Conservation (phyloP, 2,888 invertebrate genomes). For the Eledona agricola region DNA sequence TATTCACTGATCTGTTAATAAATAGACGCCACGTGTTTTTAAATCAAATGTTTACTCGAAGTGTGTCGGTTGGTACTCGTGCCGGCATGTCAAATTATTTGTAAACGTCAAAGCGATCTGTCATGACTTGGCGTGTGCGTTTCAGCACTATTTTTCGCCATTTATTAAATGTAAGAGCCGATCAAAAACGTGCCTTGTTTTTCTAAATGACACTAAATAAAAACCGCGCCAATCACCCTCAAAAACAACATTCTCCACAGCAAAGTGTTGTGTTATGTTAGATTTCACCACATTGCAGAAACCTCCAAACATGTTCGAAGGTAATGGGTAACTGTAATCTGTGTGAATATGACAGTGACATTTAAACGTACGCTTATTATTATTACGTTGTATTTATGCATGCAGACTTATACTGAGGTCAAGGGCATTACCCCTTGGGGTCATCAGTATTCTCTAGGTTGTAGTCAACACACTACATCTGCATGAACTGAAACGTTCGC, state of each 20-base stretch:
- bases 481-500: constrained; percentile 6
- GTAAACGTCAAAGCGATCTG: no score
- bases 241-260: constrained; percentile 12
- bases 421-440: constrained; percentile 21
- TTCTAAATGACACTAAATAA: constrained; percentile 28
- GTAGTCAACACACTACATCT: constrained; percentile 15
- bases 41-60: no score
- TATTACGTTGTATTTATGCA: constrained; percentile 4
- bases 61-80: no score
- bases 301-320: constrained; percentile 27
- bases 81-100: constrained; percentile 30
- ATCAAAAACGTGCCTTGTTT: constrained; percentile 31
- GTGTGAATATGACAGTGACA: constrained; percentile 20
- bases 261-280: constrained; percentile 21
- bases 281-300: constrained; percentile 9
- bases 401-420: constrained; percentile 26
- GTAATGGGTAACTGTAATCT: constrained; percentile 24
- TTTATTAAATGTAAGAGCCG: constrained; percentile 31
- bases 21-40: no score
- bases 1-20: no score
- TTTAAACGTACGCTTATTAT: constrained; percentile 10
- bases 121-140: constrained; percentile 33
- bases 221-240: constrained; percentile 5
- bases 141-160: constrained; percentile 25
- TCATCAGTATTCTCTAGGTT: constrained; percentile 13